Conservation (phyloP, 2,888 invertebrate genomes). For the Gonocerus acuteangulatus region DNA sequence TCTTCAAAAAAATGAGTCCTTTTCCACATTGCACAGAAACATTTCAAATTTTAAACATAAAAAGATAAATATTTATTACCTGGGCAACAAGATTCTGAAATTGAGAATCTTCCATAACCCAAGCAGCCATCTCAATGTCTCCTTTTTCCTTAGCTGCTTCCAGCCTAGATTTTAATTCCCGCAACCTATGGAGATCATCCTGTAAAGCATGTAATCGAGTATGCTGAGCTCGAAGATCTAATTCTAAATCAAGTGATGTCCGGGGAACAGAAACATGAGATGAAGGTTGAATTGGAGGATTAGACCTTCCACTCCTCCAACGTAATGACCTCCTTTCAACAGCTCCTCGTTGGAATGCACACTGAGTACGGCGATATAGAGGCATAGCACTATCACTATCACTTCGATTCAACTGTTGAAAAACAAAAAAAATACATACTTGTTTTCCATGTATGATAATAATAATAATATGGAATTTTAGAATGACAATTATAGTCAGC, state of each 20-base stretch:
- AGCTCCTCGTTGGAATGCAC: constrained; percentile 82
- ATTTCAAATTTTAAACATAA: no score
- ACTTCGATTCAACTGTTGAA: constrained; percentile 74
- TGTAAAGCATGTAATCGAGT: constrained; percentile 72
- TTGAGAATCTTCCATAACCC: constrained; percentile 80
- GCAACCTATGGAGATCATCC: constrained; percentile 72
- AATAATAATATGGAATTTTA: no score
- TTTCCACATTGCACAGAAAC: no score
- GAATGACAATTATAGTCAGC: no score
- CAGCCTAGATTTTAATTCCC: constrained; percentile 66
- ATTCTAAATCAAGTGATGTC: constrained; percentile 83
- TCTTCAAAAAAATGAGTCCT: no score
- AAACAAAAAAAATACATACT: constrained; percentile 29
- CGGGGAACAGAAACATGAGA: constrained; percentile 45
- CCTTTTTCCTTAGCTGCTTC: constrained; percentile 78
- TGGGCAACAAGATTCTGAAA: constrained; percentile 63
- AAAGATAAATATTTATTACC: constrained; percentile 40
- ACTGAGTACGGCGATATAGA: constrained; percentile 58
- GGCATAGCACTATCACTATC: constrained; percentile 97
- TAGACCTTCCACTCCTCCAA: constrained; percentile 49
- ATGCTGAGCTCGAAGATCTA: constrained; percentile 88
- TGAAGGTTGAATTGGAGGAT: constrained; percentile 27
- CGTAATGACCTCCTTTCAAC: constrained; percentile 84
- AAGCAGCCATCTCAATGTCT: constrained; percentile 72
- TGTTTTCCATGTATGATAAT: no score